phyloP scores from a whole-genome alignment of 2,888 invertebrate species.

The Monopis laevigella region DNA sequence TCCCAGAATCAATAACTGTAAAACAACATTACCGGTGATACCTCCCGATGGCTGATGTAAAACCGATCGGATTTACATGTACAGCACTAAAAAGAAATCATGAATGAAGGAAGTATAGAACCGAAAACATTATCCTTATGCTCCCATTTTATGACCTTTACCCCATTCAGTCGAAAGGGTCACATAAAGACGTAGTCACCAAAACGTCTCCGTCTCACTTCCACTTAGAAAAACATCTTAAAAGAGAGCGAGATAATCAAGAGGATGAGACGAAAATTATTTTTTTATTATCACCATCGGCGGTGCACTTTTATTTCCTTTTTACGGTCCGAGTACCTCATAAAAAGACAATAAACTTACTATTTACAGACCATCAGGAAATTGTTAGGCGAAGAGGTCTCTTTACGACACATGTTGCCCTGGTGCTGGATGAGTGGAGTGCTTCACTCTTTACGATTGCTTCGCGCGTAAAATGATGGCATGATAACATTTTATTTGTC shows the following conservation, averaged over 20 bases:
- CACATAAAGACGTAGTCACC: conserved; percentile 58
- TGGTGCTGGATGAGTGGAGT: conserved; percentile 33
- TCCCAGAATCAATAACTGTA: conserved; percentile 9
- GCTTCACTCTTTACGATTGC: conserved; percentile 59
- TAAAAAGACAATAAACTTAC: conserved; percentile 70
- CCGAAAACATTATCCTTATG: conserved; percentile 68
- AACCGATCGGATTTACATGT: conserved; percentile 64
- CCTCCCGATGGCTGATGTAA: conserved; percentile 39
- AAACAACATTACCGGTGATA: conserved; percentile 3
- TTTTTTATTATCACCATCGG: conserved; percentile 69
- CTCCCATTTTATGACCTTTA: conserved; percentile 67
- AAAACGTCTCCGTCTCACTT: conserved; percentile 44
- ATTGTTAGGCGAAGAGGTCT: conserved; percentile 68
- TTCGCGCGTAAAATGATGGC: conserved; percentile 52
- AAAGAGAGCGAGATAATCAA: conserved; percentile 60
- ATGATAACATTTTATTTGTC: conserved; percentile 54
- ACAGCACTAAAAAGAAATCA: conserved; percentile 65
- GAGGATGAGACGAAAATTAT: conserved; percentile 67
- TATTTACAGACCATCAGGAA: conserved; percentile 70
- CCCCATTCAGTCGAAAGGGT: conserved; percentile 65
- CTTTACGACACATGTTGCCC: conserved; percentile 65
- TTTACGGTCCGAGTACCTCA: conserved; percentile 70
- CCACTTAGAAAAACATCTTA: conserved; percentile 34
- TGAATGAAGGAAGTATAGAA: conserved; percentile 66
- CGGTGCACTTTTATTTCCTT: conserved; percentile 70